Evolutionary conservation across 2,888 invertebrate species (phyloP).

Genomic region (Diploptera punctata): DNA sequence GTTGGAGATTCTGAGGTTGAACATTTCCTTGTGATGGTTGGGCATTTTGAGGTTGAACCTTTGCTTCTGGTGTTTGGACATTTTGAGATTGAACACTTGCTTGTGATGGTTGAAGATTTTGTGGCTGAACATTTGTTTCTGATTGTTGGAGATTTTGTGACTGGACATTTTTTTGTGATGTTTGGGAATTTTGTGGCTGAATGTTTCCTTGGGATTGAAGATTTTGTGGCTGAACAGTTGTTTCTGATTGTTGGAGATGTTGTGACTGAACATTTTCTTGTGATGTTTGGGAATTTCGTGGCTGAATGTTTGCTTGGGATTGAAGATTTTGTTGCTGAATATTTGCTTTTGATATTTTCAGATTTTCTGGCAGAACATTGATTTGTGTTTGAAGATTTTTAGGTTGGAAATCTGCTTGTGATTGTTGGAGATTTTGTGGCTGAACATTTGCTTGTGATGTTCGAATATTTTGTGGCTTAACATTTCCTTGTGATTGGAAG

Average conservation of each 20-base stretch:
- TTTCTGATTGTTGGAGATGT: background rate
- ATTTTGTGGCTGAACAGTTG: background rate
- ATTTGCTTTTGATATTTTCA: background rate
- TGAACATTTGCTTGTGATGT: background rate
- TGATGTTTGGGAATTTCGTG: background rate
- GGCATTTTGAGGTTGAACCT: background rate
- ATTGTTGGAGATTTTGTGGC: background rate
- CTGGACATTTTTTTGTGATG: background rate
- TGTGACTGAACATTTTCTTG: background rate
- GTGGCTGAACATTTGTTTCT: background rate
- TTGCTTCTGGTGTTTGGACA: background rate
- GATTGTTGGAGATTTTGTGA: background rate
- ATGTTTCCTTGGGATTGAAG: background rate
- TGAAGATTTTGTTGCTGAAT: background rate
- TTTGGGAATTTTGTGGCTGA: background rate
- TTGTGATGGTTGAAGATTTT: background rate
- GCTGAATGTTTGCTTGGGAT: background rate
- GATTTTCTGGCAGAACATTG: background rate
- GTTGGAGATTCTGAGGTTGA: background rate
- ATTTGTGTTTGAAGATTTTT: background rate
- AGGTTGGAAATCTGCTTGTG: background rate
- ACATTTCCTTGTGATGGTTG: background rate
- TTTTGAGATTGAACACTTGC: background rate
- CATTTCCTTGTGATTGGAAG: background rate
- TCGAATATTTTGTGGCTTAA: background rate